Evolutionary conservation across 1,140 invertebrate species (phyloP).

Genomic region (Gonioctena quinquepunctata): DNA sequence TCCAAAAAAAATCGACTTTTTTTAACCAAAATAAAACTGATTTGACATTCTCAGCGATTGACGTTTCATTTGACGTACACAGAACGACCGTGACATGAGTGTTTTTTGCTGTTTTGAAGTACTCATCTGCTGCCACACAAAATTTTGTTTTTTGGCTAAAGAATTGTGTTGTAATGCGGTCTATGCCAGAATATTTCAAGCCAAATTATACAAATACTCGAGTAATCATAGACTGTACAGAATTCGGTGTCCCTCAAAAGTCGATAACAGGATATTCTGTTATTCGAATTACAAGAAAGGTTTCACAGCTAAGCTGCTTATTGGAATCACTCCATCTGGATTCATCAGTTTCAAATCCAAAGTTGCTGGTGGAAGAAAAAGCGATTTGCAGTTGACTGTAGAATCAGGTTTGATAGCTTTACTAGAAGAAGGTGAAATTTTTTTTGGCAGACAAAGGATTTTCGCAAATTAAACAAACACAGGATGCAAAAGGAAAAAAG

Average conservation of each 20-base stretch:
- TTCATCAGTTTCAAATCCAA: constrained; percentile 54
- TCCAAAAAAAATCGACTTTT: constrained; percentile 31
- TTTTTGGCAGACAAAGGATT: constrained; percentile 45
- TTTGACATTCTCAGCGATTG: constrained; percentile 17
- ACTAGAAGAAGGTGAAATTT: constrained; percentile 51
- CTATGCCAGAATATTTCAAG: constrained; percentile 47
- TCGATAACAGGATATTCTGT: constrained; percentile 39
- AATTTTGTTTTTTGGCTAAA: constrained; percentile 33
- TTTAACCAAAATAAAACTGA: constrained; percentile 43
- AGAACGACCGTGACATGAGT: constrained; percentile 24
- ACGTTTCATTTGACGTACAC: constrained; percentile 13
- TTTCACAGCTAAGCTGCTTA: constrained; percentile 53
- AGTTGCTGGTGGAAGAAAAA: constrained; percentile 50
- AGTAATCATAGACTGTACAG: constrained; percentile 56
- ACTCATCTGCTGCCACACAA: constrained; percentile 6
- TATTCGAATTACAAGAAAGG: constrained; percentile 55
- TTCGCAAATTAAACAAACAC: not conserved
- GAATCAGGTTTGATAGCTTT: constrained; percentile 51
- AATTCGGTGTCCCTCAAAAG: constrained; percentile 48
- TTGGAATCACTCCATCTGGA: constrained; percentile 53
- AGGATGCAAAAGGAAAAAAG: constrained; percentile 21
- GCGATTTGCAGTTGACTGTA: constrained; percentile 50
- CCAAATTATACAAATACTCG: constrained; percentile 45
- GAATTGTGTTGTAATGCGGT: constrained; percentile 32
- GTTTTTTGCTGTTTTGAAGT: not conserved